Base-by-base conservation (phyloP, 2,888 invertebrate species). In the Sepiola atlantica region DNA sequence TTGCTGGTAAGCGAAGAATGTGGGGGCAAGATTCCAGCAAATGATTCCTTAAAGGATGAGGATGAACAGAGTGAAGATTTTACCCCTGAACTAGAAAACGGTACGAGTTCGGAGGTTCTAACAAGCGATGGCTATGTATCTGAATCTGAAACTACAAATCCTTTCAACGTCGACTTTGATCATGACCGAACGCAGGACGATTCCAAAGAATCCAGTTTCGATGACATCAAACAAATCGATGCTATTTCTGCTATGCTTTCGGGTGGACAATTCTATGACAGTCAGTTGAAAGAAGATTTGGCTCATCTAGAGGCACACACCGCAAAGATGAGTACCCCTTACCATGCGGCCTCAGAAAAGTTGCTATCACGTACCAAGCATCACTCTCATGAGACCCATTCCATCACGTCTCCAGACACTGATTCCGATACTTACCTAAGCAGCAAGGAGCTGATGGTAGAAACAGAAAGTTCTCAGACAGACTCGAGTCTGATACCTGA, bases 361-460 rank as follows among this genome's bases (percentile, higher is more conserved):
- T 45, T 92, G 54, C 92, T 92, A 1, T 55, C 55, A 28, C 45
- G 20, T n/a, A 54, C 92, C 14, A 92, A 92, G 18, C n/a, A 92
- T 10, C 21, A 54, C n/a, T 92, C 54, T 28, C 54, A 92, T 32
- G 92, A 92, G 18, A 55, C 18, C 1, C 20, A 10, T n/a, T 92
- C 92, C 0, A 28, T 54, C 24, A 92, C 92, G 0, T 54, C 92
- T 12, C 92, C 92, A 21, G 92, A 92, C n/a, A 92, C 92, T 6
- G 92, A 92, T 28, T 92, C 92, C 18, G 92, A 92, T 18, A 77
- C 77, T 32, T 77, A 77, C n/a, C 32, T 77, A 32, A 77, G 77
- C 77, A 77, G 77, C 77, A 92, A 92, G 21, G 92, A 92, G 24
- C 0, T 45, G n/a, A n/a, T 92, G 45, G n/a, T 54, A 8, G 92